Evolutionary conservation across 2,113 vertebrate genomes (phyloP).

Genomic region (Nettapus auritus): DNA sequence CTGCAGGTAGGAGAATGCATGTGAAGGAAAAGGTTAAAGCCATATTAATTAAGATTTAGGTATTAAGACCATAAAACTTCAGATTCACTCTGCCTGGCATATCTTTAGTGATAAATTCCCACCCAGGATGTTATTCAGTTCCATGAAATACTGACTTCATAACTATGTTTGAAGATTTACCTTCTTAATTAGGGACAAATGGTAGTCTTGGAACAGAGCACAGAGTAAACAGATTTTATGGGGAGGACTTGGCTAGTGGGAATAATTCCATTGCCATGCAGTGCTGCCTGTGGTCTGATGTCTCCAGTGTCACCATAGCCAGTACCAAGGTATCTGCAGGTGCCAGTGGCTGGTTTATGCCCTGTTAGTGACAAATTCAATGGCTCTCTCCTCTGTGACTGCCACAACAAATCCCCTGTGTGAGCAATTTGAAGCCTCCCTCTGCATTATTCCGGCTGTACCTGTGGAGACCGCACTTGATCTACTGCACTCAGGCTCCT

Average conservation of each 20-base stretch:
- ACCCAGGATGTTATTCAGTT: constrained; percentile 3
- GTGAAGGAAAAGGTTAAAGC: neutral
- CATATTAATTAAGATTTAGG: constrained; percentile 38
- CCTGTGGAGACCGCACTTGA: neutral
- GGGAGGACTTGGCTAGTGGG: neutral
- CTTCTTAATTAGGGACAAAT: constrained; percentile 39
- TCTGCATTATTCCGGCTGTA: neutral
- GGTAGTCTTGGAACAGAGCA: neutral
- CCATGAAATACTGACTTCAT: constrained; percentile 36
- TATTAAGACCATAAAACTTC: constrained; percentile 12
- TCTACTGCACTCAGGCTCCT: neutral
- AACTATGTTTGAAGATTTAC: constrained; percentile 38
- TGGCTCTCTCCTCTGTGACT: neutral
- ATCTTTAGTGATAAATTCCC: neutral
- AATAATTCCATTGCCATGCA: neutral
- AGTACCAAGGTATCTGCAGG: neutral
- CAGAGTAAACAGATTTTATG: neutral
- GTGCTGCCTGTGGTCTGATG: neutral
- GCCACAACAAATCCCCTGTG: neutral
- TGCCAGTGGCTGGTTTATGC: accelerated
- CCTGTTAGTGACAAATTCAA: neutral
- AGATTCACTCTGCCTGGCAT: neutral
- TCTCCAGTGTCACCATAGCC: accelerated
- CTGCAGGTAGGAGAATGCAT: neutral
- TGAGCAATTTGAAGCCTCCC: neutral